A percentile compares a stretch with the other conserved stretches of the same genome.
Evolutionary conservation across 2,888 invertebrate species (phyloP).

Genomic region (Drosophila anomelani): DNA sequence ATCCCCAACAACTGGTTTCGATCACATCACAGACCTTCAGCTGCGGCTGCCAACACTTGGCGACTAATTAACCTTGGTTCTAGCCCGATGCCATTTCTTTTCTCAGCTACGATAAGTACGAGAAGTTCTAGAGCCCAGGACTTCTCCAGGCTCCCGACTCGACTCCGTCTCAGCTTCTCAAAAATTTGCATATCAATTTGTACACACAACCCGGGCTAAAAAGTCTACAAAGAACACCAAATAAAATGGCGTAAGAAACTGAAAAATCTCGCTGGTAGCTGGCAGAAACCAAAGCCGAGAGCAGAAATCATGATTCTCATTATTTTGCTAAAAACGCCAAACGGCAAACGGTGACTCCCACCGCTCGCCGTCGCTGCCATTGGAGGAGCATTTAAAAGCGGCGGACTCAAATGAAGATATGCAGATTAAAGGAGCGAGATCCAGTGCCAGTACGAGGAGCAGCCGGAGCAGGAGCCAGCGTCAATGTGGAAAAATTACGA

Average conservation of each 20-base stretch:
- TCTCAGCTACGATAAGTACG: slow-evolving; percentile 40
- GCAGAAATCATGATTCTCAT: slow-evolving; percentile 83
- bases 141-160: not conserved
- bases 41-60: slow-evolving; percentile 60
- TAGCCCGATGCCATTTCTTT: slow-evolving; percentile 42
- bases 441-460: slow-evolving; percentile 44
- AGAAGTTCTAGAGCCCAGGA: slow-evolving; percentile 38
- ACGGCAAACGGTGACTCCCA: slow-evolving; percentile 39
- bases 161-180: slow-evolving; percentile 50
- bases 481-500: slow-evolving; percentile 83
- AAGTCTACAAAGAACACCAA: slow-evolving; percentile 23
- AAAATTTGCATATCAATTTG: slow-evolving; percentile 82
- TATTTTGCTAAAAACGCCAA: slow-evolving; percentile 75
- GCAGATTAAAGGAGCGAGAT: slow-evolving; percentile 81
- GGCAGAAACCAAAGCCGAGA: slow-evolving; percentile 58
- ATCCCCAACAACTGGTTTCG: slow-evolving; percentile 12
- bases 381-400: slow-evolving; percentile 66
- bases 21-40: slow-evolving; percentile 32
- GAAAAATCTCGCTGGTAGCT: slow-evolving; percentile 55
- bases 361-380: not conserved
- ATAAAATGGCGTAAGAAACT: slow-evolving; percentile 71
- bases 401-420: slow-evolving; percentile 83
- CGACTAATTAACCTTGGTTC: slow-evolving; percentile 68
- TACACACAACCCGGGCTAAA: slow-evolving; percentile 58
- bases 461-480: slow-evolving; percentile 56